Evolutionary conservation across 2,888 invertebrate species (phyloP).

Genomic region (Autographa pulchrina): DNA sequence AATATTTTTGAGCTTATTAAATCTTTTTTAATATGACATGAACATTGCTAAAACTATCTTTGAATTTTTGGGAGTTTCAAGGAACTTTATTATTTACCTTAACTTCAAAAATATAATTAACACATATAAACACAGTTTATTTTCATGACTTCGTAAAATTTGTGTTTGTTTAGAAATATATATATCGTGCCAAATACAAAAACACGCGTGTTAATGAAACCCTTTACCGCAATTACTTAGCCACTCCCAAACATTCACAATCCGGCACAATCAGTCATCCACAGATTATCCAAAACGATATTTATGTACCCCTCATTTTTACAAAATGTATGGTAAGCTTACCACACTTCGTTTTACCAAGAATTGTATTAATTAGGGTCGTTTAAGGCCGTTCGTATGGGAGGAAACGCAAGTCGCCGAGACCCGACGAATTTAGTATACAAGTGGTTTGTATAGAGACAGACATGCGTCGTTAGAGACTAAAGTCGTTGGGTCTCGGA

Average conservation of each 20-base stretch:
- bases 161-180: not conserved
- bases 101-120: too few species aligned
- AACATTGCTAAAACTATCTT: not conserved
- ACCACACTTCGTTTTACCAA: not conserved
- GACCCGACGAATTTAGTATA: too few species aligned
- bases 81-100: too few species aligned
- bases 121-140: too few species aligned
- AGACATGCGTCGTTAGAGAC: too few species aligned
- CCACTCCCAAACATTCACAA: not conserved
- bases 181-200: not conserved
- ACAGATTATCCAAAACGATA: not conserved
- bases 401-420: too few species aligned
- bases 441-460: too few species aligned
- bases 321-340: not conserved
- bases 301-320: conserved; percentile 1
- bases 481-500: too few species aligned
- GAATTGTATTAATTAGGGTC: conserved; percentile 4
- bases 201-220: not conserved
- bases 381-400: not conserved
- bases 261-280: conserved; percentile 4
- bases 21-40: not conserved
- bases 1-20: not conserved
- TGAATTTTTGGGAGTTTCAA: not conserved
- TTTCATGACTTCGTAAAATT: too few species aligned
- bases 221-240: not conserved